phyloP scores from a whole-genome alignment of 2,797 vertebrate genomes.

The Tenualosa ilisha region DNA sequence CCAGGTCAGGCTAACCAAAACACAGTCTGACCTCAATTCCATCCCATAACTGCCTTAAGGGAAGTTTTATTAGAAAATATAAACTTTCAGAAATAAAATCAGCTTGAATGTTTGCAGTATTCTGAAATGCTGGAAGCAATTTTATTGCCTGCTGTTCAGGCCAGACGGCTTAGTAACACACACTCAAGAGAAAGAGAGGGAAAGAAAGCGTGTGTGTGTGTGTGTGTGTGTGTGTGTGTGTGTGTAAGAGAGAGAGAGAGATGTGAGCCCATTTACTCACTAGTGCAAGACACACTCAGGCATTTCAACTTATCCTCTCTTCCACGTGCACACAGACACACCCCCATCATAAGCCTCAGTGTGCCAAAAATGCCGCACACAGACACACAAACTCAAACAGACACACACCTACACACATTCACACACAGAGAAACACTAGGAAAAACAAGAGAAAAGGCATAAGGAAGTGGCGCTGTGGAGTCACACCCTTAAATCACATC shows the following conservation, averaged over 20 bases:
- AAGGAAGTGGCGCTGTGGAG: conserved; percentile 31
- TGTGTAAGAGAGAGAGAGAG: neutral
- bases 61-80: neutral
- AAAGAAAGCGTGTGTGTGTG: neutral
- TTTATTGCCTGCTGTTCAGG: neutral
- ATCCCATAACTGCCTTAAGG: neutral
- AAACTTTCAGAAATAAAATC: neutral
- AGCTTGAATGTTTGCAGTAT: neutral
- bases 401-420: conserved; percentile 27
- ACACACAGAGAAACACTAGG: conserved; percentile 38
- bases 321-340: conserved; percentile 17
- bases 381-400: neutral
- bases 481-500: conserved; percentile 50
- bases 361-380: conserved; percentile 3
- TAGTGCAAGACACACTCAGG: neutral
- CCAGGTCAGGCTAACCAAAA: neutral
- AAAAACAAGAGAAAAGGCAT: conserved; percentile 36
- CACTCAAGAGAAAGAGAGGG: neutral
- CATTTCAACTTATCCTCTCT: neutral
- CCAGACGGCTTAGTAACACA: neutral
- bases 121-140: neutral
- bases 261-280: neutral
- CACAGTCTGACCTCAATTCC: neutral
- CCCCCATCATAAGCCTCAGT: conserved; percentile 8
- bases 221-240: neutral